Evolutionary conservation across 2,888 invertebrate species (phyloP).

Genomic region (Leptopterna dolabrata): DNA sequence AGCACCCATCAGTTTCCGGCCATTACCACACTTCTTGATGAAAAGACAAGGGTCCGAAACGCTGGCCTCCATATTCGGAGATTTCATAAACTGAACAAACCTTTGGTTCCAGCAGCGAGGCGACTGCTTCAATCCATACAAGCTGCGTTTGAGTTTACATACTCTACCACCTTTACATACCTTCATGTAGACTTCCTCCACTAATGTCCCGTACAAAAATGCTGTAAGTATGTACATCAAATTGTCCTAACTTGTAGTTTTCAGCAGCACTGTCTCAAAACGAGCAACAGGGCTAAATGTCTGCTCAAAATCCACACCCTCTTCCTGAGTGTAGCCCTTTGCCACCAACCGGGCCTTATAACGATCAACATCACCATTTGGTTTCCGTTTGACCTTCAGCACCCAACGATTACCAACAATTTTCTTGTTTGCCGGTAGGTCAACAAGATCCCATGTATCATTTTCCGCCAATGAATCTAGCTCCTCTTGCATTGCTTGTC

Average conservation of each 20-base stretch:
- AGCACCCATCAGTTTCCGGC: background rate
- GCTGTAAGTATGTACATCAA: no score
- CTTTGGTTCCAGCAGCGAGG: slow-evolving; percentile 33
- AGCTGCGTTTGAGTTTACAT: slow-evolving; percentile 5
- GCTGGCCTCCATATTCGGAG: background rate
- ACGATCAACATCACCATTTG: no score
- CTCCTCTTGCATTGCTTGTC: no score
- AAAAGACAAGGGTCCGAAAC: background rate
- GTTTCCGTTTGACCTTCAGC: no score
- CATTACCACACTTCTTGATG: background rate
- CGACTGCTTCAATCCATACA: slow-evolving; percentile 13
- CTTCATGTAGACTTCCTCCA: background rate
- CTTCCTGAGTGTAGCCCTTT: background rate
- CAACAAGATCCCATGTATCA: background rate
- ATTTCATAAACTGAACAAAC: slow-evolving; percentile 12
- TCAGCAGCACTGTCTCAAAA: slow-evolving; percentile 1
- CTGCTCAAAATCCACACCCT: slow-evolving; percentile 35
- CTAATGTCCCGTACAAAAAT: background rate
- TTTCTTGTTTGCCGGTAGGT: background rate
- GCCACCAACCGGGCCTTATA: no score
- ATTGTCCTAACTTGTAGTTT: background rate
- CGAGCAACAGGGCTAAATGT: no score
- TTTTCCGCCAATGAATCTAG: no score
- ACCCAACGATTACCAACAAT: background rate
- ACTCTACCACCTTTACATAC: background rate